Percentiles rank a stretch among this genome's conserved stretches.
Conservation (phyloP, 2,797 vertebrate species). For the Paratrypauchen microcephalus region DNA sequence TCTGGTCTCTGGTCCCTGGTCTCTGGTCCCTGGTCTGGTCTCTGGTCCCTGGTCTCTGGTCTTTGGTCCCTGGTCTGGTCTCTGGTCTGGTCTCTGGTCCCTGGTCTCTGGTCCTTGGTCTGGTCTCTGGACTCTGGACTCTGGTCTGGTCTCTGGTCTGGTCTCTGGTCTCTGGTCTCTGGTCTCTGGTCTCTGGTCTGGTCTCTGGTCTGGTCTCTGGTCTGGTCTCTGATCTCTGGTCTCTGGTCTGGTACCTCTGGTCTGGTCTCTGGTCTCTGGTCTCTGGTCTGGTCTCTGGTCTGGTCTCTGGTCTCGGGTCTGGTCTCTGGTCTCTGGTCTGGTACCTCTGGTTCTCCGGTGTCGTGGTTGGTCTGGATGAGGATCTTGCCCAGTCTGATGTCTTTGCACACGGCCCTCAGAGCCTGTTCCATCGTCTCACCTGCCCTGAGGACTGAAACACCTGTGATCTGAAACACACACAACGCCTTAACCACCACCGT, state of each 20-base stretch:
- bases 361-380: slow-evolving; percentile 92
- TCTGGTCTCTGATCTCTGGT: slow-evolving; percentile 77
- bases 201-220: slow-evolving; percentile 76
- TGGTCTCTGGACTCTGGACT: no score
- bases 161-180: slow-evolving; percentile 80
- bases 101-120: no score
- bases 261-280: slow-evolving; percentile 65
- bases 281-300: slow-evolving; percentile 69
- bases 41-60: no score
- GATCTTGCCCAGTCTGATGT: slow-evolving; percentile 91
- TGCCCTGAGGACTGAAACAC: slow-evolving; percentile 87
- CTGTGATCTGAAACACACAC: slow-evolving; percentile 80
- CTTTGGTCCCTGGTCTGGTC: no score
- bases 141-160: slow-evolving; percentile 75
- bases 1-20: no score
- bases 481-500: no score
- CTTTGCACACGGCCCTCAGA: slow-evolving; percentile 89
- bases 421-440: slow-evolving; percentile 94
- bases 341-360: slow-evolving; percentile 92
- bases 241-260: slow-evolving; percentile 86
- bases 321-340: slow-evolving; percentile 82
- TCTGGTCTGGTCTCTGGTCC: no score
- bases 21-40: slow-evolving; percentile 73
- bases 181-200: no score
- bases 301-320: slow-evolving; percentile 69